These are phyloP conservation scores for Penaeus japonicus DNA, from an alignment of 1,140 invertebrate species.

Conservation along the genomic window DNA sequence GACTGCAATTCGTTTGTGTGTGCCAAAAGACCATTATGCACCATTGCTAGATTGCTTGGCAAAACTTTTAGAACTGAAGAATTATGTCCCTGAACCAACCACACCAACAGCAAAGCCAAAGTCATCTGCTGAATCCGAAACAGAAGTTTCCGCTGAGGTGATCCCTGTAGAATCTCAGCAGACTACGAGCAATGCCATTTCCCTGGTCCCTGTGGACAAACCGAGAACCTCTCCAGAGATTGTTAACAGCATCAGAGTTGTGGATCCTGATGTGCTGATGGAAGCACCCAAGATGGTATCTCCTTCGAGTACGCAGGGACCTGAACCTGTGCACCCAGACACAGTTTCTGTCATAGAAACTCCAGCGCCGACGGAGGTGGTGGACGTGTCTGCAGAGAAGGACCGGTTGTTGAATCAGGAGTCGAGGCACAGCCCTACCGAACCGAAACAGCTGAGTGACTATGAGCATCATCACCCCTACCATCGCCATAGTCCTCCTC, in stretches of 20 bases:
- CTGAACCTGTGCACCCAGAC: too few species aligned
- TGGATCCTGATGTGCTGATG: too few species aligned
- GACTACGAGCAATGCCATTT: background rate
- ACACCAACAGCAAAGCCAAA: background rate
- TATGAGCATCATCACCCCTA: background rate
- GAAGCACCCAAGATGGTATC: too few species aligned
- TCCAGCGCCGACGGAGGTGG: too few species aligned
- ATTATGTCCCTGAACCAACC: conserved; percentile 32
- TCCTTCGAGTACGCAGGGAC: too few species aligned
- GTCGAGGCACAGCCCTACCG: background rate
- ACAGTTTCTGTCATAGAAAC: too few species aligned
- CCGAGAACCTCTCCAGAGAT: background rate
- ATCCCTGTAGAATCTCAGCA: background rate
- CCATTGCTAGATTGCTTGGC: conserved; percentile 52
- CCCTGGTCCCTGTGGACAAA: background rate
- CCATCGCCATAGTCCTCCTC: background rate
- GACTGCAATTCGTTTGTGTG: conserved; percentile 54
- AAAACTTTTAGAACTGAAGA: conserved; percentile 50
- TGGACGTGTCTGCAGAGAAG: too few species aligned
- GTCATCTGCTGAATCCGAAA: background rate
- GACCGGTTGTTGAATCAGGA: background rate
- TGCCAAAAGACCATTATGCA: conserved; percentile 55
- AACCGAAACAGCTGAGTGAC: background rate
- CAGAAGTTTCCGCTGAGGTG: background rate
- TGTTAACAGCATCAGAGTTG: too few species aligned